Evolutionary conservation across 1,140 invertebrate genomes (phyloP).

Genomic region (Paraescarpia echinospica): DNA sequence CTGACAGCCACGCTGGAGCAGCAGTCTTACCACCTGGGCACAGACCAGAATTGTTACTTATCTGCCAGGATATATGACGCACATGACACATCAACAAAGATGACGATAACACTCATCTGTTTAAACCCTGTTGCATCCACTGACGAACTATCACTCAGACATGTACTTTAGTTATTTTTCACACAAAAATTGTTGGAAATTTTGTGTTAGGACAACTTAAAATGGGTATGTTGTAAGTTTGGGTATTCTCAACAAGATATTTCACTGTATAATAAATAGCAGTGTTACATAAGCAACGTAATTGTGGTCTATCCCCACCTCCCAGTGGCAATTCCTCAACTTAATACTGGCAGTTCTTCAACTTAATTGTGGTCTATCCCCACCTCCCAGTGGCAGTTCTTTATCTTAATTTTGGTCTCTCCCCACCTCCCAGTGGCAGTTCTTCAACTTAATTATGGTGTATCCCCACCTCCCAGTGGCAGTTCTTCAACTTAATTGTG

Average conservation of each 20-base stretch:
- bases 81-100: too few relatives aligned
- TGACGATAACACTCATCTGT: too few relatives aligned
- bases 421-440: constrained; percentile 8
- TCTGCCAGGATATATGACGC: not conserved
- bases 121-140: too few relatives aligned
- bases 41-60: not conserved
- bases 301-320: too few relatives aligned
- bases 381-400: constrained; percentile 9
- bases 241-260: not conserved
- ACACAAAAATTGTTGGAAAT: too few relatives aligned
- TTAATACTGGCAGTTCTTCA: too few relatives aligned
- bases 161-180: too few relatives aligned
- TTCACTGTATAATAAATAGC: not conserved
- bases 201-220: too few relatives aligned
- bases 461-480: constrained; percentile 10
- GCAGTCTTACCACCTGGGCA: not conserved
- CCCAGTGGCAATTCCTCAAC: too few relatives aligned
- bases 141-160: too few relatives aligned
- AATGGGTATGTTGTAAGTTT: not conserved
- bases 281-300: not conserved
- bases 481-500: constrained; percentile 6
- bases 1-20: constrained; percentile 10
- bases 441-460: not conserved
- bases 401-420: not conserved
- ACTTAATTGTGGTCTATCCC: too few relatives aligned